phyloP scores from a whole-genome alignment of 2,797 vertebrate species.

The Pyrrhura leucotis region DNA sequence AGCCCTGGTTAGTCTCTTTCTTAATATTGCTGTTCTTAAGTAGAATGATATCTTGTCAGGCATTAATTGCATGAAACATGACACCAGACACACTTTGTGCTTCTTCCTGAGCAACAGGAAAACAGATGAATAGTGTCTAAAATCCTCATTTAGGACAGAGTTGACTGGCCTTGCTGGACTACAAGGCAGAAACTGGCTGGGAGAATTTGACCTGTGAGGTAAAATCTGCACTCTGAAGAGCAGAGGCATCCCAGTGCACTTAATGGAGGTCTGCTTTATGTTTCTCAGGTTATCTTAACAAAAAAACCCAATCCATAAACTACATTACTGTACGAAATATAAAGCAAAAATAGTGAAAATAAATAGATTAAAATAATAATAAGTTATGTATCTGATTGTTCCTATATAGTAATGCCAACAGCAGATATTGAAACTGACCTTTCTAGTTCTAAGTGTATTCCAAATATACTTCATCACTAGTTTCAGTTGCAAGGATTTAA shows the following conservation, averaged over 20 bases:
- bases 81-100: not conserved
- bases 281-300: not conserved
- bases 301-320: not conserved
- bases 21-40: not conserved
- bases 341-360: not conserved
- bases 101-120: not conserved
- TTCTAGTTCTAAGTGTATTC: not conserved
- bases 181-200: not conserved
- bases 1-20: not conserved
- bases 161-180: not conserved
- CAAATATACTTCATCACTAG: not conserved
- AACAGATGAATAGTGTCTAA: not conserved
- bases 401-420: not conserved
- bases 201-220: not conserved
- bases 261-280: not conserved
- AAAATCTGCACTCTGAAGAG: not conserved
- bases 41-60: not conserved
- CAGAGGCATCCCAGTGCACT: not conserved
- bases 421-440: not conserved
- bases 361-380: not conserved
- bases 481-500: not conserved
- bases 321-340: not conserved
- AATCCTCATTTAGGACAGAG: not conserved
- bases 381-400: not conserved
- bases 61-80: not conserved